A percentile compares a stretch with the other conserved stretches of the same genome.
Conservation (phyloP, 92 coral and sea anemone genomes). For the Actinernus sp. region DNA sequence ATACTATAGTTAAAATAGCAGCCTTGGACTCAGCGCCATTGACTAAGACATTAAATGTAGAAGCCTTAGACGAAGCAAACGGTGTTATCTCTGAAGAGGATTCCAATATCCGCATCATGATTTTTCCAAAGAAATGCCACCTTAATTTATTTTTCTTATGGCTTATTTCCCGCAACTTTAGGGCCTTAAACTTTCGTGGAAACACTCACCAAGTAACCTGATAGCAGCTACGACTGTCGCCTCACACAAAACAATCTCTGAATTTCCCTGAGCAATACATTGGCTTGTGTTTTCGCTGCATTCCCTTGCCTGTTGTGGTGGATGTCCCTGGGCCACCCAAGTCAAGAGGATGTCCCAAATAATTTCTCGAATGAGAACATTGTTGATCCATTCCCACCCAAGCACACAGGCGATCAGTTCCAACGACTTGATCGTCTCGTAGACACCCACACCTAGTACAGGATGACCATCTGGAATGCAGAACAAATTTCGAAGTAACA, state of each 20-base stretch:
- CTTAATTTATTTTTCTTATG: no score
- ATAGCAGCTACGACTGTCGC: slow-evolving; percentile 55
- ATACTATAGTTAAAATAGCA: no score
- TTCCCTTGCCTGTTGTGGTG: neutral
- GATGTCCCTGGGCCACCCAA: slow-evolving; percentile 46
- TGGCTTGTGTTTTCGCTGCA: no score
- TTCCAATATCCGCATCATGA: no score
- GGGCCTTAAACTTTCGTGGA: neutral
- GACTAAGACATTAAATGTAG: no score
- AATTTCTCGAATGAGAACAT: slow-evolving; percentile 62
- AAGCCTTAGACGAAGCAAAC: no score
- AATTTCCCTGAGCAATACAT: neutral
- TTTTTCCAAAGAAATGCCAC: no score
- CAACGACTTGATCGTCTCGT: slow-evolving; percentile 80
- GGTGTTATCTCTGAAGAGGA: no score
- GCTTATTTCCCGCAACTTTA: no score
- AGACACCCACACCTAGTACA: slow-evolving; percentile 48
- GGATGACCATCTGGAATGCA: slow-evolving; percentile 55
- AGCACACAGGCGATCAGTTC: slow-evolving; percentile 80
- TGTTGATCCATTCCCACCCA: slow-evolving; percentile 93
- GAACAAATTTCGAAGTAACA: neutral
- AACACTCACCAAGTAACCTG: slow-evolving; percentile 76
- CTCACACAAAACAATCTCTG: neutral
- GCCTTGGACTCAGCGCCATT: no score
- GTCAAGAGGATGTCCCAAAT: slow-evolving; percentile 75